phyloP scores from a whole-genome alignment of 2,797 vertebrate species.

The Emys orbicularis region DNA sequence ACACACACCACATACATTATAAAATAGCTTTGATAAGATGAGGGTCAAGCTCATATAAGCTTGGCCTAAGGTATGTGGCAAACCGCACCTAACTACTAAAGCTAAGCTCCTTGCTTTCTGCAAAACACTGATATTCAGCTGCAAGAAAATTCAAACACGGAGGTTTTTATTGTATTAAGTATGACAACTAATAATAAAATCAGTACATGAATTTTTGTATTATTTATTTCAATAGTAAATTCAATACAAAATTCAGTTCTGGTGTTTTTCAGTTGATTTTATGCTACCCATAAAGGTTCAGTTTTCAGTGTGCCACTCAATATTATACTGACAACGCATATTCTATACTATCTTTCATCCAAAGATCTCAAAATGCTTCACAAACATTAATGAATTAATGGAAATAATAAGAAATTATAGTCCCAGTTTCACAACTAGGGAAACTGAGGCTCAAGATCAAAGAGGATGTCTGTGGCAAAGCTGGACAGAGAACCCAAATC shows the following conservation, averaged over 20 bases:
- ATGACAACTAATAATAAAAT: neutral
- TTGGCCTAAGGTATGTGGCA: neutral
- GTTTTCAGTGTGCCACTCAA: conserved; percentile 1
- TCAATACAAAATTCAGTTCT: neutral
- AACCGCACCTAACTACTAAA: neutral
- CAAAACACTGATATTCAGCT: neutral
- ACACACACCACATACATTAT: neutral
- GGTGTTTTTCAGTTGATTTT: neutral
- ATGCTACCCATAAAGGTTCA: neutral
- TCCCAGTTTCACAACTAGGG: conserved; percentile 25
- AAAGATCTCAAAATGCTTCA: conserved; percentile 29
- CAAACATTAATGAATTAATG: conserved; percentile 28
- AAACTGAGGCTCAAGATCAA: conserved; percentile 22
- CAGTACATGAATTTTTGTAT: neutral
- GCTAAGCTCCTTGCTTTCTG: neutral
- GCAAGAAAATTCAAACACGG: neutral
- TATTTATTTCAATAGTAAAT: neutral
- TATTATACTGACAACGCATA: neutral
- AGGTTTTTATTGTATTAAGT: neutral
- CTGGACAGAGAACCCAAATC: conserved; percentile 18
- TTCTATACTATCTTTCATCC: conserved; percentile 23
- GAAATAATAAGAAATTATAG: neutral
- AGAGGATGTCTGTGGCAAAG: conserved; percentile 24
- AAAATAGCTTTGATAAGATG: neutral
- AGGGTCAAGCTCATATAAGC: neutral